Base-by-base conservation (phyloP, 2,888 invertebrate genomes). In the Agrypnus murinus region DNA sequence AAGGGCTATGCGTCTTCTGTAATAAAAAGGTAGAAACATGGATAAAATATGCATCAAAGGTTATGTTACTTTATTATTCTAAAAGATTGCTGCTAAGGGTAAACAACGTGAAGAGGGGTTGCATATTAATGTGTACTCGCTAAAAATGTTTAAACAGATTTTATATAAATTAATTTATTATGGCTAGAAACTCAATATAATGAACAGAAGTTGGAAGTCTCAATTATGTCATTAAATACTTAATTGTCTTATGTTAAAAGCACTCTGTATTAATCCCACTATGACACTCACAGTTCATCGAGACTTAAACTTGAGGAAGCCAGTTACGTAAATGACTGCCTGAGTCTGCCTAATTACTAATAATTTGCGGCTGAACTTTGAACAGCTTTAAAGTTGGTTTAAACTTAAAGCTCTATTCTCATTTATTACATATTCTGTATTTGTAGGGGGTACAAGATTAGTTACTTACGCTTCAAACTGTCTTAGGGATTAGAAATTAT, bases 241-340 rank as follows among this genome's bases (percentile, higher is more conserved):
- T 73, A 74, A 75, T 73, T 74, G 71, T 73, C 74, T 69, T 71
- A 67, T 69, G 65, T 73, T 70, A 71, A 74, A 69, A 65, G 70
- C 69, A 60, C 74, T 75, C 59, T 58, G 70, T 67, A 69, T 69
- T 74, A 75, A 73, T 73, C 71, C 67, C 19, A 58, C 64, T 58
- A 70, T 74, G 75, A 75, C 73, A 74, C 69, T 71, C 71, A 67
- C 74, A 73, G 73, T 73, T 69, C 71, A 73, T 75, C 72, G 72
- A 74, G 71, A 73, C 62, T 66, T 68, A 64, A 71, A 71, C 71
- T 73, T 71, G 71, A 50, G 55, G 59, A 73, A 71, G 73, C 64
- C 57, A 62, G 58, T 69, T 63, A 69, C 63, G 69, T 69, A 69
- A 69, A 69, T 69, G 66, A 66, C 66, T 66, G 66, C 66, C 66